Evolutionary conservation across 2,797 vertebrate species (phyloP).

Genomic region (Sphenopsis melanotis): DNA sequence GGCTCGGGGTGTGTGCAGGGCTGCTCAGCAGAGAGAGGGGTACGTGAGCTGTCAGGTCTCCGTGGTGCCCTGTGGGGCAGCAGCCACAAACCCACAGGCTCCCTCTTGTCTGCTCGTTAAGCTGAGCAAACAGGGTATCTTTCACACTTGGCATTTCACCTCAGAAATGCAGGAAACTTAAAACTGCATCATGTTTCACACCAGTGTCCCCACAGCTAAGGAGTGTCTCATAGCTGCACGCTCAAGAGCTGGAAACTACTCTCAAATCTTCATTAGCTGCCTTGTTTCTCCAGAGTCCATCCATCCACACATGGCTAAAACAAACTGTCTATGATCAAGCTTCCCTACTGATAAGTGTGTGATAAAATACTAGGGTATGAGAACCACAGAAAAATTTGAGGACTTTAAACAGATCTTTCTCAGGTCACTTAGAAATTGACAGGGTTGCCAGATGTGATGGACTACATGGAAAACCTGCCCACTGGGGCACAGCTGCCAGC

Average conservation of each 20-base stretch:
- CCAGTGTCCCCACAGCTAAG: not conserved
- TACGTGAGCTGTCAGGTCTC: rapidly evolving
- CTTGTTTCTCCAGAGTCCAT: not conserved
- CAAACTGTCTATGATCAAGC: not conserved
- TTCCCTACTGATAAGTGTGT: not conserved
- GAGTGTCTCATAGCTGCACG: not conserved
- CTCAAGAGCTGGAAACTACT: not conserved
- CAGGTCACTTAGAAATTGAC: not conserved
- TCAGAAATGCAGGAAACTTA: not conserved
- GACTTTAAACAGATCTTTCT: not conserved
- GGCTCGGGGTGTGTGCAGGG: rapidly evolving
- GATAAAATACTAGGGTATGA: not conserved
- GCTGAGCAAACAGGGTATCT: not conserved
- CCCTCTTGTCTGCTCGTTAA: rapidly evolving
- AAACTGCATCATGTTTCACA: not conserved
- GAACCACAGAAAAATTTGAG: not conserved
- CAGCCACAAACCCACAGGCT: rapidly evolving
- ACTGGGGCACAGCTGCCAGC: not conserved
- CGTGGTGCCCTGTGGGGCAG: rapidly evolving
- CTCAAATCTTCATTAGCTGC: not conserved
- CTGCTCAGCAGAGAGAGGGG: not conserved
- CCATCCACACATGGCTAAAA: rapidly evolving
- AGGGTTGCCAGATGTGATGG: not conserved
- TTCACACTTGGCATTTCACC: not conserved
- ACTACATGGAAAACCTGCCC: not conserved